Percentiles rank a stretch among this genome's conserved stretches.
Evolutionary conservation across 2,797 vertebrate species (phyloP).

Genomic region (Sarcophilus harrisii): DNA sequence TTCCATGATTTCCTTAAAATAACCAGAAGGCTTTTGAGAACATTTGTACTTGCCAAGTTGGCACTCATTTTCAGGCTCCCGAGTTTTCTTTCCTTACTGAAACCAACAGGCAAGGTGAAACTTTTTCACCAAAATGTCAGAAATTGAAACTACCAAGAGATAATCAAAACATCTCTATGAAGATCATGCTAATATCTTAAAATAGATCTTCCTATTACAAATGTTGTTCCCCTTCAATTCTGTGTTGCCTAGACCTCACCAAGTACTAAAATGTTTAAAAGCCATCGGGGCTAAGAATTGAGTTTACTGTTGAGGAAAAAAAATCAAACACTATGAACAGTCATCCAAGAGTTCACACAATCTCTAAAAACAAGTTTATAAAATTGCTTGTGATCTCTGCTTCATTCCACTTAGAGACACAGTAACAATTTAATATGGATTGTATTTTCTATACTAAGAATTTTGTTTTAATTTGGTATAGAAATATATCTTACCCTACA

Average conservation of each 20-base stretch:
- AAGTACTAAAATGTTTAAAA: background rate
- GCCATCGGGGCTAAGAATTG: background rate
- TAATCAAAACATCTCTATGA: background rate
- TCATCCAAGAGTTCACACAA: background rate
- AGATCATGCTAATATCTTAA: background rate
- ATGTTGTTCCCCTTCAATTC: background rate
- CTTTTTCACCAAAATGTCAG: background rate
- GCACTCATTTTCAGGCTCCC: background rate
- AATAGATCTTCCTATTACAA: background rate
- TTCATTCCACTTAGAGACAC: background rate
- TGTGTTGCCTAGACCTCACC: background rate
- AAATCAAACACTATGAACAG: background rate
- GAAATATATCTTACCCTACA: no score
- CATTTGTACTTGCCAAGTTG: background rate
- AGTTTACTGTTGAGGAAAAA: background rate
- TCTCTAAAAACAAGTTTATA: background rate
- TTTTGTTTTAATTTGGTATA: background rate
- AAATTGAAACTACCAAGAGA: background rate
- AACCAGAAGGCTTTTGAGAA: constrained; percentile 44
- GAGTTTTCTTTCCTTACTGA: background rate
- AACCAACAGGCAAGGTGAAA: background rate
- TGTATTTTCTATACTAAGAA: background rate
- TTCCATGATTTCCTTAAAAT: constrained; percentile 88
- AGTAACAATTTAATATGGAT: background rate
- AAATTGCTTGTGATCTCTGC: background rate